Evolutionary conservation across 2,797 vertebrate genomes (phyloP), one percentile per base, ranked within the genome.

Genomic region (Cirrhinus molitorella): DNA sequence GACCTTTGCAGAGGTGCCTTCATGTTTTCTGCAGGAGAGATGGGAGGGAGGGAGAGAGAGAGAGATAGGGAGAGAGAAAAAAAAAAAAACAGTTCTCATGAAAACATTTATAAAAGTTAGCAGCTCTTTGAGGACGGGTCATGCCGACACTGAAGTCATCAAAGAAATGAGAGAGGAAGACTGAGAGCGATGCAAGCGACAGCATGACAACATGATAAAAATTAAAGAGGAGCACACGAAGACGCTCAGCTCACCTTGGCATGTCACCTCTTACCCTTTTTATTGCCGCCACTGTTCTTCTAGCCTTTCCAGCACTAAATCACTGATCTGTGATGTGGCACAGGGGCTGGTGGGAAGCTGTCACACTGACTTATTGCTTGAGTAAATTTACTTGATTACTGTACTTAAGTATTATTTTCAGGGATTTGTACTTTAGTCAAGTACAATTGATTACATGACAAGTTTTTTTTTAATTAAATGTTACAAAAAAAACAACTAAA

Each of bases 1-100:
- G 95, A 94, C 93, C 96, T 97, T 95, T 97, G 97, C 88, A 95
- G 90, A 88, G 94, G 95, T 86, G 92, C 92, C 92, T 95, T 97
- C 93, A 95, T 96, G 94, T 98, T 98, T 95, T 97, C 98, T 99
- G 95, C 77, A 87, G 90, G 89, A 84, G 90, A 87, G 82, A 85
- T 92, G 88, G 91, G 63, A 91, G 59, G 90, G 89, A 84, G 90
- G 86, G 83, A 85, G 92, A 87, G 91, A 17, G 63, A 91, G 71
- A 80, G 51, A 81, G 61, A 85, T 63, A 79, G 83, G 85, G 70
- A 85, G 25, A 83, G 78, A 84, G n/a, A 85, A 57, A 66, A 25
- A 72, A 25, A 25, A 85, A 57, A 66, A 25, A 72, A 25, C 66
- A 23, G 19, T 43, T 25, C 53, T 45, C 65, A 21, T 53, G 43